These are phyloP conservation scores for Branchellion lobata DNA, from an alignment of 2,888 invertebrate genomes.

Conservation along the genomic window DNA sequence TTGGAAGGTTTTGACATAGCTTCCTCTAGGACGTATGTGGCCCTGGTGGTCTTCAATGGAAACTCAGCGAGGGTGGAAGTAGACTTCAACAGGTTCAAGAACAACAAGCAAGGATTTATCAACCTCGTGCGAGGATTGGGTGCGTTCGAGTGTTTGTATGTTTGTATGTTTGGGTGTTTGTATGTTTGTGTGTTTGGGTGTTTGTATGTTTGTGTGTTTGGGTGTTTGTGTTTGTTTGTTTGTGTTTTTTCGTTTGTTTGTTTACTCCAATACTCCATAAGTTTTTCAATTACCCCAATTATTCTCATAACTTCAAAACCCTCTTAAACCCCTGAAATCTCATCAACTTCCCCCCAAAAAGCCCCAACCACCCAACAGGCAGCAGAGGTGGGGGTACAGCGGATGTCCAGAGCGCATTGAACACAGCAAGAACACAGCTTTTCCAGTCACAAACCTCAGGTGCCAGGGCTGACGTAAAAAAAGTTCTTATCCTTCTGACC, in stretches of 20 bases:
- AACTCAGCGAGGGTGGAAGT: not conserved
- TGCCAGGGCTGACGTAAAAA: slow-evolving; percentile 38
- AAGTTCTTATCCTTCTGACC: slow-evolving; percentile 38
- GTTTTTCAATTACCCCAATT: too few relatives aligned
- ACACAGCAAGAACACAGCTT: slow-evolving; percentile 14
- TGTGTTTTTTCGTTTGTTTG: too few relatives aligned
- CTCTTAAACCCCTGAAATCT: too few relatives aligned
- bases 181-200: not conserved
- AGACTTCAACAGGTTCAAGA: not conserved
- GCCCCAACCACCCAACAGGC: not conserved
- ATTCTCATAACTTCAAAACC: too few relatives aligned
- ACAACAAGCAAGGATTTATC: slow-evolving; percentile 18
- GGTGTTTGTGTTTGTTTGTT: too few relatives aligned
- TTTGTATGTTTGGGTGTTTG: not conserved
- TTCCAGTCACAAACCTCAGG: slow-evolving; percentile 30
- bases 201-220: too few relatives aligned
- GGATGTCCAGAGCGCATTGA: too few relatives aligned
- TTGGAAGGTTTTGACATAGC: not conserved
- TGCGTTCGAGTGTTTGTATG: not conserved
- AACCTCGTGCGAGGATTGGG: slow-evolving; percentile 5
- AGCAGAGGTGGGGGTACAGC: too few relatives aligned
- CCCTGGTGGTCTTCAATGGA: not conserved
- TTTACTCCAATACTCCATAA: too few relatives aligned
- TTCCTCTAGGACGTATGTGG: not conserved
- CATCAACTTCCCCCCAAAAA: too few relatives aligned